phyloP scores from a whole-genome alignment of 2,797 vertebrate genomes.

The Sparidentex hasta region DNA sequence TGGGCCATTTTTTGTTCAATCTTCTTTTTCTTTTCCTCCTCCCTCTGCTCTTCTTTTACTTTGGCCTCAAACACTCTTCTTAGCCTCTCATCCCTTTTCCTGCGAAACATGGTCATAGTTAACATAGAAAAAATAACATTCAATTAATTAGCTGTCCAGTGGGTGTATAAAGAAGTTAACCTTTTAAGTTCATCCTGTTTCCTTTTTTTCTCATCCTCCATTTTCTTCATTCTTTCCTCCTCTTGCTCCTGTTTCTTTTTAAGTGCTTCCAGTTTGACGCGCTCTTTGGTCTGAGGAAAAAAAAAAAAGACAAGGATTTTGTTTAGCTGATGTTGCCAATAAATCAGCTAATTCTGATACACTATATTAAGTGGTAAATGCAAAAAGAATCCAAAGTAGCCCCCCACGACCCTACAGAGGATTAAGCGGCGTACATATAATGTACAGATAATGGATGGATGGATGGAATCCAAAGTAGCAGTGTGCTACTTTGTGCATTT shows the following conservation, averaged over 20 bases:
- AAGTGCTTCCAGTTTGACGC: constrained; percentile 91
- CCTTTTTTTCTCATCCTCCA: constrained; percentile 93
- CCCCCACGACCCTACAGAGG: too few relatives aligned
- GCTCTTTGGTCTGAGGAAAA: constrained; percentile 83
- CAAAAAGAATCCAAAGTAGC: background rate
- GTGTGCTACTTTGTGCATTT: constrained; percentile 1
- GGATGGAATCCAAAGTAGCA: background rate
- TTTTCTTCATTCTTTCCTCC: constrained; percentile 91
- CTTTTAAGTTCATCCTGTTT: constrained; percentile 93
- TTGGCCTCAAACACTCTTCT: constrained; percentile 92
- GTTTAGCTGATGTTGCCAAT: background rate
- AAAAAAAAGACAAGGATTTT: background rate
- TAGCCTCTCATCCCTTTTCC: constrained; percentile 93
- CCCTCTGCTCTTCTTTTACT: constrained; percentile 91
- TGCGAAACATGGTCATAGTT: constrained; percentile 59
- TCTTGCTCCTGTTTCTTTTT: constrained; percentile 95
- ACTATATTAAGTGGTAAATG: background rate
- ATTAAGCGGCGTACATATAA: too few relatives aligned
- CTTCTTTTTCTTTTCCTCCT: constrained; percentile 95
- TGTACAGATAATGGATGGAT: too few relatives aligned
- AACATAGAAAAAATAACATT: background rate
- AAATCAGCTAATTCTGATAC: background rate
- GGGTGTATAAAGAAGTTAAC: constrained; percentile 69
- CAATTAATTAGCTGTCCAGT: background rate
- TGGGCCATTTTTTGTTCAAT: constrained; percentile 93